Percentiles rank a stretch among this genome's conserved stretches.
phyloP scores from a whole-genome alignment of 1,140 invertebrate species.

The Eumeta japonica region DNA sequence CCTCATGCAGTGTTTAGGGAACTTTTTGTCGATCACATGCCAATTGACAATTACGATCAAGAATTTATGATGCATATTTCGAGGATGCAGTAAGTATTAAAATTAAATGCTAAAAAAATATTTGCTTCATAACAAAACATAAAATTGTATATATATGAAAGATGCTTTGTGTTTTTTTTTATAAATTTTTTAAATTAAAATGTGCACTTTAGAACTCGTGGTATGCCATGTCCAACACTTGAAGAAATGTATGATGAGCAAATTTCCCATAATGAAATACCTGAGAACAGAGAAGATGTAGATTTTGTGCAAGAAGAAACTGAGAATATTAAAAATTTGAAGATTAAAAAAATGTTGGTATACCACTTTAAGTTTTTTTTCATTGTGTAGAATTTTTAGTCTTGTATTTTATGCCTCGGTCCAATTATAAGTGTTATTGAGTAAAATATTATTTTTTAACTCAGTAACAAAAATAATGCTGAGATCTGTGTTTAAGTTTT shows the following conservation, averaged over 20 bases:
- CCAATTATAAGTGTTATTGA: too few relatives aligned
- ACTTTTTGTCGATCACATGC: slow-evolving; percentile 35
- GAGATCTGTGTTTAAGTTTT: too few relatives aligned
- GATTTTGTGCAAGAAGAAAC: slow-evolving; percentile 14
- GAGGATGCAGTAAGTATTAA: slow-evolving; percentile 38
- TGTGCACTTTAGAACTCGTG: slow-evolving; percentile 25
- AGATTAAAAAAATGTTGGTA: slow-evolving; percentile 43
- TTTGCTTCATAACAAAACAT: not conserved
- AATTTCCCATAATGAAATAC: slow-evolving; percentile 24
- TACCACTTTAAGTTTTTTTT: slow-evolving; percentile 21
- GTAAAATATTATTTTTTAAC: too few relatives aligned
- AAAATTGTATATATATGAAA: not conserved
- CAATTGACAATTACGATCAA: slow-evolving; percentile 41
- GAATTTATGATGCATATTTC: slow-evolving; percentile 38
- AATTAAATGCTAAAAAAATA: not conserved
- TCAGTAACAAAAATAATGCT: too few relatives aligned
- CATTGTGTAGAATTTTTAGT: not conserved
- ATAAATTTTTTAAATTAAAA: slow-evolving; percentile 4
- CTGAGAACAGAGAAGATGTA: slow-evolving; percentile 22
- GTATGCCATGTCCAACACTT: slow-evolving; percentile 30
- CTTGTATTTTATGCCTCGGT: slow-evolving; percentile 4
- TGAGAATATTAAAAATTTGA: slow-evolving; percentile 19
- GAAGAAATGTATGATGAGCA: slow-evolving; percentile 41
- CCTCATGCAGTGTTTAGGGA: slow-evolving; percentile 45
- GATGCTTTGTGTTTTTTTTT: not conserved